Base-by-base conservation (phyloP, 2,888 invertebrate genomes). In the Lydus trimaculatus region DNA sequence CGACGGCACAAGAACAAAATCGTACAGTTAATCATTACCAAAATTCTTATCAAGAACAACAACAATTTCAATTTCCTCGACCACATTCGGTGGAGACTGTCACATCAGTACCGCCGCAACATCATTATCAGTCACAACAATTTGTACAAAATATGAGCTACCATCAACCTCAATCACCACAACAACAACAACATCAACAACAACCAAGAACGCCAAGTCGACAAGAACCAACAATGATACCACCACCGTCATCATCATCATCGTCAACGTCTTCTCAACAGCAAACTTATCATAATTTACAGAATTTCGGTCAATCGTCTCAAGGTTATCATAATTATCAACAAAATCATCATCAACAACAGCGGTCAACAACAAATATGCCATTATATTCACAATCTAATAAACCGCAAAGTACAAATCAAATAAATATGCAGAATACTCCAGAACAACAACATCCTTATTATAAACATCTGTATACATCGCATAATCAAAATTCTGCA, bases 1-100 rank as follows among this genome's bases (percentile, higher is more conserved):
- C 17, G 33, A 11, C 11, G 36, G 36, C 36, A 43, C 43, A 43
- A 43, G 85, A 87, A 58, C 78, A 82, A 28, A 80, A 85, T 17
- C 80, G 81, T 23, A 83, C 85, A 58, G 77, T 84, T 77, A 86
- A 70, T 78, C 84, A 63, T 83, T 84, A 66, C 84, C 81, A 75
- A 36, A 58, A 31, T 36, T 31, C 64, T 43, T 71, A 72, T 59
- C 63, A 71, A 31, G 66, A 84, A n/a, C 63, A 61, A 31, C 73
- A 74, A 33, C 74, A 68, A 62, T 67, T 64, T 62, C 79, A 78
- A 48, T 79, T 79, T 66, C 72, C 79, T 9, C 73, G 77, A 23
- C 80, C 81, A 8, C 80, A 80, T 23, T 78, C 79, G 13, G 67
- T 79, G 8, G 80, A 80, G 66, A 67, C 70, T 28, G 17, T 7